phyloP scores from a whole-genome alignment of 1,140 invertebrate species.

The Antheraea mylitta region DNA sequence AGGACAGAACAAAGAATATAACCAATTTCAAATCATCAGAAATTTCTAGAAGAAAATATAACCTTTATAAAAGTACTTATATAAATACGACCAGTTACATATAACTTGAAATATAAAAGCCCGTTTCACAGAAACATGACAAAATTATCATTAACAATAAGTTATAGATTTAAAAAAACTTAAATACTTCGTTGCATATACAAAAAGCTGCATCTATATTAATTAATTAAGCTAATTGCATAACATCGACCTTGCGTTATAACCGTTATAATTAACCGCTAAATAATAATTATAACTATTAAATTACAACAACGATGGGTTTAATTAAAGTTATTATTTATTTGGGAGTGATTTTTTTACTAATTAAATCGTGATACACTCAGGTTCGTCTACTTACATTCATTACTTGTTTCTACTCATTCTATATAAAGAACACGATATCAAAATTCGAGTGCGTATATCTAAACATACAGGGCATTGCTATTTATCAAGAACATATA shows the following conservation, averaged over 20 bases:
- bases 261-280: conserved; percentile 18
- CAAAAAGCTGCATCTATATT: conserved; percentile 26
- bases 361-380: background rate
- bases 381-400: background rate
- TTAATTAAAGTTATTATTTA: background rate
- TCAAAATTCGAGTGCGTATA: background rate
- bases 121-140: background rate
- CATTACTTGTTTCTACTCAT: background rate
- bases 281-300: conserved; percentile 13
- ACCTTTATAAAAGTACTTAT: background rate
- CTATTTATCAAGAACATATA: too few relatives aligned
- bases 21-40: background rate
- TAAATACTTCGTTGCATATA: conserved; percentile 41
- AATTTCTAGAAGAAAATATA: background rate
- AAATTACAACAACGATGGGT: conserved; percentile 29
- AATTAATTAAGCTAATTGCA: background rate
- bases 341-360: background rate
- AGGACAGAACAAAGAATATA: background rate
- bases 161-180: background rate
- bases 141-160: background rate
- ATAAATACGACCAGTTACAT: background rate
- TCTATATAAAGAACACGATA: background rate
- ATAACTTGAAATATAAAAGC: background rate
- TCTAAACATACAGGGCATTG: too few relatives aligned
- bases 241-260: conserved; percentile 17